Base-by-base conservation (phyloP, 2,113 vertebrate species). In the Thunnus maccoyii region DNA sequence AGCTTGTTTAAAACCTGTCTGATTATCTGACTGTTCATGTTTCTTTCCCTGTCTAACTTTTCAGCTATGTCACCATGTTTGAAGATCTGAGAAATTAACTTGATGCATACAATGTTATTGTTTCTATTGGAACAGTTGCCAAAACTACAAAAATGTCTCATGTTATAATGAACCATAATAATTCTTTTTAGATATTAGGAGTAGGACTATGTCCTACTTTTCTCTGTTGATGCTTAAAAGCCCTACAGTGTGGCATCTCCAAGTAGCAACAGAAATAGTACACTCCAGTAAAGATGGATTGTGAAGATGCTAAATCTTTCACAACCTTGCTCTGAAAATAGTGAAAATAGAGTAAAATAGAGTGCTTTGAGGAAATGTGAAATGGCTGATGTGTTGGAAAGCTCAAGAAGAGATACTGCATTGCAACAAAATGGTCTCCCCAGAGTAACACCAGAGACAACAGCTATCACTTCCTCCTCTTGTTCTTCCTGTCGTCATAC, bases 251-350 rank as follows among this genome's bases (percentile, higher is more conserved):
- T 10, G 15, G 22, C 16, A 10, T 11, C 25, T 32, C 22, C 22
- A 48, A n/a, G 5, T 6, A 44, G 30, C 52, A 48, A 55, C 18
- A 68, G 32, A 70, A 54, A 74, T 13, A 67, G 57, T 18, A n/a
- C 60, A 61, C 7, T 58, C 36, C 55, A 9, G 5, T 46, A 32
- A 60, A 73, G 67, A 88, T n/a, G 56, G 51, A 82, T 32, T 22
- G 63, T 36, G 72, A 62, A 69, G 47, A 16, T 52, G 54, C 63
- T 56, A 55, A 72, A 66, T 80, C 76, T 67, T 74, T 83, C 60
- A 85, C 47, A 68, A 55, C 47, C 62, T 69, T 10, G 1, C 84
- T 78, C 67, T 64, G 79, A 82, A 80, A 88, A 80, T 77, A 89
- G 36, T 41, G 36, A 41, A 41, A 41, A 41, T 9, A 41, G 36